These are phyloP conservation scores for Enteromius fasciolatus DNA, from an alignment of 2,797 vertebrate genomes.

Conservation along the genomic window DNA sequence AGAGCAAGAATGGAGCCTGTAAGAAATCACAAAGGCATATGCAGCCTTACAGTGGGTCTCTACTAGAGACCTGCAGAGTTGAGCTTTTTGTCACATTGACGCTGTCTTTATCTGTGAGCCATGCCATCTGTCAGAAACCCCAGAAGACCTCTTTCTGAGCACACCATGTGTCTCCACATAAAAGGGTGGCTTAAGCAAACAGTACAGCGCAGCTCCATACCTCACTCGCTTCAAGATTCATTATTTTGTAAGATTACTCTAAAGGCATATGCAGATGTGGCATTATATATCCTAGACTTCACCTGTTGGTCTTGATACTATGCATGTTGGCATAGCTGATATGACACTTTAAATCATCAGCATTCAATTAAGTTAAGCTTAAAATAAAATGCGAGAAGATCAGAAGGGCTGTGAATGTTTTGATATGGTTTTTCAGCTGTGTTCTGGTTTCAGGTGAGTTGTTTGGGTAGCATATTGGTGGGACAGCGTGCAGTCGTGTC, in stretches of 20 bases:
- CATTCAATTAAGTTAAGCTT: slow-evolving; percentile 2
- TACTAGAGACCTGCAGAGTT: slow-evolving; percentile 47
- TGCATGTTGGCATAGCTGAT: neutral
- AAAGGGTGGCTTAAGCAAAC: slow-evolving; percentile 58
- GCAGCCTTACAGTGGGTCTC: slow-evolving; percentile 25
- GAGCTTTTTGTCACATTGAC: slow-evolving; percentile 54
- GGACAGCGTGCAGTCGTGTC: slow-evolving; percentile 18
- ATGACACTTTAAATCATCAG: slow-evolving; percentile 19
- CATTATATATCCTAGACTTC: slow-evolving; percentile 45
- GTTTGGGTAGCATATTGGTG: slow-evolving; percentile 11
- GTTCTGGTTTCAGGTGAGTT: slow-evolving; percentile 42
- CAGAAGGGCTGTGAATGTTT: slow-evolving; percentile 9
- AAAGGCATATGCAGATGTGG: slow-evolving; percentile 52
- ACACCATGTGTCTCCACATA: slow-evolving; percentile 62
- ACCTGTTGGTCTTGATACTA: slow-evolving; percentile 20
- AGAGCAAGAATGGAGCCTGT: slow-evolving; percentile 2
- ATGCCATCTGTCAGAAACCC: slow-evolving; percentile 62
- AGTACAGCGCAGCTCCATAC: slow-evolving; percentile 10
- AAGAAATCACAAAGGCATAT: slow-evolving; percentile 24
- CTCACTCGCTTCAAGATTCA: slow-evolving; percentile 48
- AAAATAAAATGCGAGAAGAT: neutral
- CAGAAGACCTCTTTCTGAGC: slow-evolving; percentile 60
- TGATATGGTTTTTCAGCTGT: neutral
- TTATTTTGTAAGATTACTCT: slow-evolving; percentile 52
- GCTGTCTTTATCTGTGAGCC: slow-evolving; percentile 55